A percentile compares a stretch with the other conserved stretches of the same genome.
Evolutionary conservation across 2,113 vertebrate genomes (phyloP).

Genomic region (Myrmophylax atrothorax): DNA sequence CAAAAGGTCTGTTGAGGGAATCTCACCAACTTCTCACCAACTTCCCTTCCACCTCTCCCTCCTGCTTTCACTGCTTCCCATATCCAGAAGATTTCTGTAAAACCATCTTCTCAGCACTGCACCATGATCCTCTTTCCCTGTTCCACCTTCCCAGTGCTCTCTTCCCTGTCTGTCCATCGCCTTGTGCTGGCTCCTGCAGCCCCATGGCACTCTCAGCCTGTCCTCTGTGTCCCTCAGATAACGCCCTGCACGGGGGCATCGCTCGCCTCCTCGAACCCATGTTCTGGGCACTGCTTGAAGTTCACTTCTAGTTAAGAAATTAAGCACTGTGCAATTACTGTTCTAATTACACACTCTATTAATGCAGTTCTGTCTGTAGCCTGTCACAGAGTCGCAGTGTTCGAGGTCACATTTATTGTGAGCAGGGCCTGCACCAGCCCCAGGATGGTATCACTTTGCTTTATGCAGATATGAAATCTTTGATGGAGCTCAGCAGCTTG

Average conservation of each 20-base stretch:
- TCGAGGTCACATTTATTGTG: background rate
- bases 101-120: background rate
- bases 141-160: background rate
- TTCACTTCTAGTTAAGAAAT: background rate
- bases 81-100: background rate
- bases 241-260: accelerated
- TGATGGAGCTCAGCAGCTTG: background rate
- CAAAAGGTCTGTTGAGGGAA: background rate
- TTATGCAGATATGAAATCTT: background rate
- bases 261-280: accelerated
- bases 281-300: background rate
- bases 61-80: accelerated
- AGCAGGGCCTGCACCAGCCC: background rate
- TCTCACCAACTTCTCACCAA: background rate
- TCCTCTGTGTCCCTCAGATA: background rate
- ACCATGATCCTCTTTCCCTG: accelerated
- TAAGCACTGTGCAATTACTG: background rate
- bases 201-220: accelerated
- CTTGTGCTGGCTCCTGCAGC: accelerated
- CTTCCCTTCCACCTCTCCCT: background rate
- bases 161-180: accelerated
- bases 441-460: background rate
- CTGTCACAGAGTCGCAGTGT: background rate
- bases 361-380: background rate
- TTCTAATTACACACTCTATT: slow-evolving; percentile 3